Base-by-base conservation (phyloP, 2,113 vertebrate genomes). In the Esox niger region DNA sequence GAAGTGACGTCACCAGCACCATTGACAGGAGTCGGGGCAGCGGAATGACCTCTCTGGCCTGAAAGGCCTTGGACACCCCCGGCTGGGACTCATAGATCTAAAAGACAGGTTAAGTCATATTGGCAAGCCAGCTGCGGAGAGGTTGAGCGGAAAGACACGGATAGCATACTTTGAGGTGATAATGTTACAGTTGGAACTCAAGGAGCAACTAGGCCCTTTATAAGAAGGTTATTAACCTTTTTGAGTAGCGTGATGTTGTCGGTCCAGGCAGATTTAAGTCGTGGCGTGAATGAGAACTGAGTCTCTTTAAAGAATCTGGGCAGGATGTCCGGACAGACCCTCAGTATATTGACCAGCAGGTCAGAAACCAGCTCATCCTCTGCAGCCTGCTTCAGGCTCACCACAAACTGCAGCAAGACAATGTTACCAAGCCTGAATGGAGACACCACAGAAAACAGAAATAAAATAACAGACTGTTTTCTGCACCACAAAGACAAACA, bases 61-160 rank as follows among this genome's bases (percentile, higher is more conserved):
- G 91, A 76, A 98, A 95, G 4, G 93, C 87, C 38, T 32, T 83
- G 63, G 93, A 94, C 64, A 98, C 74, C 30, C 95, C 94, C 20
- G 95, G 94, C 78, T 97, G 96, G 47, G 93, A 94, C 35, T 94
- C 91, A 0, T 95, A 98, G 76, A 99, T 96, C 97, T 99, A 75
- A n/a, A 82, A 80, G 10, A 62, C 0, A 43, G 38, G 38, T 15
- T 1, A 43, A 17, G 38, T 1, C 3, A 15, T 43, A n/a, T n/a
- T n/a, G n/a, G n/a, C n/a, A n/a, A n/a, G n/a, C n/a, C n/a, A n/a
- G n/a, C n/a, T n/a, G n/a, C n/a, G n/a, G n/a, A n/a, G n/a, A n/a
- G n/a, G n/a, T n/a, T n/a, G n/a, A n/a, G n/a, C n/a, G n/a, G n/a
- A n/a, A n/a, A n/a, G n/a, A n/a, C n/a, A n/a, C n/a, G n/a, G n/a